A percentile compares a stretch with the other conserved stretches of the same genome.
Evolutionary conservation across 1,140 invertebrate species (phyloP).

Genomic region (Trichonephila clavata): DNA sequence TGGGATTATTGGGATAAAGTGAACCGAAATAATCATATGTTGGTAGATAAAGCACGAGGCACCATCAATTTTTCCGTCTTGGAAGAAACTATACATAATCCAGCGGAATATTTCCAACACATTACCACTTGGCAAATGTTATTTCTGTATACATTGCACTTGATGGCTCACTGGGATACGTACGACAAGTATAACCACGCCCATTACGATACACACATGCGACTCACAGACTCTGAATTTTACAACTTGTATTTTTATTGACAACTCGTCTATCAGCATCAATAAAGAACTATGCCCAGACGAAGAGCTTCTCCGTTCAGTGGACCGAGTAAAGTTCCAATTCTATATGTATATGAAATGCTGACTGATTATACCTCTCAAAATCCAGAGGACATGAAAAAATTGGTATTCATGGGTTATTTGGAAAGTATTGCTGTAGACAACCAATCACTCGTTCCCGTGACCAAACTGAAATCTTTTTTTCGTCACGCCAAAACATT

Average conservation of each 20-base stretch:
- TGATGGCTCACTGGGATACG: too few species aligned
- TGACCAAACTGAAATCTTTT: not conserved
- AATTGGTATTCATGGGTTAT: not conserved
- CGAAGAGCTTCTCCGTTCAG: too few species aligned
- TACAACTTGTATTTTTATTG: too few species aligned
- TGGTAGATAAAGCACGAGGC: constrained; percentile 30
- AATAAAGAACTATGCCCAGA: too few species aligned
- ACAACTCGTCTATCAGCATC: too few species aligned
- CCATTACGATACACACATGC: too few species aligned
- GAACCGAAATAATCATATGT: not conserved
- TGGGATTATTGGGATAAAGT: not conserved
- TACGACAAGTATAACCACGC: too few species aligned
- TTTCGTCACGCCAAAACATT: not conserved
- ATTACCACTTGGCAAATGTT: constrained; percentile 12
- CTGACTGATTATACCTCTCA: too few species aligned
- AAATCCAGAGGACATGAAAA: not conserved
- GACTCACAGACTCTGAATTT: too few species aligned
- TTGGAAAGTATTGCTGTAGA: not conserved
- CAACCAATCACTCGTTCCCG: not conserved
- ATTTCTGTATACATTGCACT: too few species aligned
- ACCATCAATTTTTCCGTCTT: constrained; percentile 31
- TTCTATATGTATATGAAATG: too few species aligned
- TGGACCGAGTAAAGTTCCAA: too few species aligned
- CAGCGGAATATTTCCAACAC: constrained; percentile 9
- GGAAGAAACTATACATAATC: not conserved